Conservation (phyloP, 2,113 vertebrate genomes). For the Bubalus kerabau region DNA sequence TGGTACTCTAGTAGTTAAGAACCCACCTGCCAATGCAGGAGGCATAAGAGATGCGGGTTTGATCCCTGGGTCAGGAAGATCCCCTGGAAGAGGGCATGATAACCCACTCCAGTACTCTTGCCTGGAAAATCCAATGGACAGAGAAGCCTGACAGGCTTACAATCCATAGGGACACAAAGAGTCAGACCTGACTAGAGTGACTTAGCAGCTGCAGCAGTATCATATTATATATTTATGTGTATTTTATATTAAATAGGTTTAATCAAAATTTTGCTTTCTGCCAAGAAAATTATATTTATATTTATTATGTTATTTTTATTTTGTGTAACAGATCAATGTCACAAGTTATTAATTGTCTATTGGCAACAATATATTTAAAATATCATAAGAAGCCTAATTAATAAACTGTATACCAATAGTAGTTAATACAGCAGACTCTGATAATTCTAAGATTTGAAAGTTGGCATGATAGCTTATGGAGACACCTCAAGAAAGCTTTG, state of each 20-base stretch:
- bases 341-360: not conserved
- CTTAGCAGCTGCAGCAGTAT: not conserved
- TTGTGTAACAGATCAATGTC: not conserved
- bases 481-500: not conserved
- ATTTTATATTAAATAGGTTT: not conserved
- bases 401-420: not conserved
- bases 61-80: not conserved
- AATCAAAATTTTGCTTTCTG: not conserved
- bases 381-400: not conserved
- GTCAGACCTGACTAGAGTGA: not conserved
- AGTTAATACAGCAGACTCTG: not conserved
- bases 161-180: not conserved
- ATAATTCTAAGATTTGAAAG: not conserved
- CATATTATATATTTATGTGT: not conserved
- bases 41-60: accelerated
- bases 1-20: not conserved
- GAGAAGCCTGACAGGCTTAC: not conserved
- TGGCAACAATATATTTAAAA: not conserved
- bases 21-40: not conserved
- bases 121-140: not conserved
- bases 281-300: not conserved
- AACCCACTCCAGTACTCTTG: not conserved
- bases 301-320: not conserved
- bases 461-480: not conserved
- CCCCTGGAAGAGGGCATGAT: not conserved